Conservation (phyloP, 2,113 vertebrate genomes). For the Plotosus lineatus region DNA sequence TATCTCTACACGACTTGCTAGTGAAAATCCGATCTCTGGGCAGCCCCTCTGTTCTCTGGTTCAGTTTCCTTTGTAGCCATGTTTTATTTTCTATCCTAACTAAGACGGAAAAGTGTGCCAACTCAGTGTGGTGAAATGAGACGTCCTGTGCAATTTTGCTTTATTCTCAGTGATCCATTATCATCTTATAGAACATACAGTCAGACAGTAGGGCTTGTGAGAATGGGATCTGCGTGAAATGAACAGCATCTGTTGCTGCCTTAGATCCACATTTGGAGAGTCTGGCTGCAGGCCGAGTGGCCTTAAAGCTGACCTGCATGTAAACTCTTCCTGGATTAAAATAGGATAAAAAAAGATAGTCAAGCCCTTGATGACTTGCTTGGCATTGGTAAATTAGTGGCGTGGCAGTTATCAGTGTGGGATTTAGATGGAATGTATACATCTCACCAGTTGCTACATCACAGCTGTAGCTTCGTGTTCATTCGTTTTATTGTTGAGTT, state of each 20-base stretch:
- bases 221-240: background rate
- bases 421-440: constrained; percentile 51
- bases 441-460: constrained; percentile 25
- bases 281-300: constrained; percentile 18
- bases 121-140: constrained; percentile 6
- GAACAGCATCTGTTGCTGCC: constrained; percentile 21
- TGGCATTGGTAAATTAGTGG: constrained; percentile 34
- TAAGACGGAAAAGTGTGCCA: background rate
- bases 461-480: constrained; percentile 27
- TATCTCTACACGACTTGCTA: background rate
- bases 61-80: background rate
- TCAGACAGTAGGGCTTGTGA: background rate
- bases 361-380: constrained; percentile 46
- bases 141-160: constrained; percentile 9
- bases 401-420: constrained; percentile 44
- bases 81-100: constrained; percentile 3
- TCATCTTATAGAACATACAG: background rate
- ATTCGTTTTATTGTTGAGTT: background rate
- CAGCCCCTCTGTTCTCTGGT: background rate
- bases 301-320: constrained; percentile 48
- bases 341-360: constrained; percentile 43
- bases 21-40: background rate
- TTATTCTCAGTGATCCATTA: constrained; percentile 2
- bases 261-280: constrained; percentile 3
- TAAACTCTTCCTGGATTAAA: constrained; percentile 54